Evolutionary conservation across 1,140 invertebrate genomes (phyloP).

Genomic region (Calosoma granatense): DNA sequence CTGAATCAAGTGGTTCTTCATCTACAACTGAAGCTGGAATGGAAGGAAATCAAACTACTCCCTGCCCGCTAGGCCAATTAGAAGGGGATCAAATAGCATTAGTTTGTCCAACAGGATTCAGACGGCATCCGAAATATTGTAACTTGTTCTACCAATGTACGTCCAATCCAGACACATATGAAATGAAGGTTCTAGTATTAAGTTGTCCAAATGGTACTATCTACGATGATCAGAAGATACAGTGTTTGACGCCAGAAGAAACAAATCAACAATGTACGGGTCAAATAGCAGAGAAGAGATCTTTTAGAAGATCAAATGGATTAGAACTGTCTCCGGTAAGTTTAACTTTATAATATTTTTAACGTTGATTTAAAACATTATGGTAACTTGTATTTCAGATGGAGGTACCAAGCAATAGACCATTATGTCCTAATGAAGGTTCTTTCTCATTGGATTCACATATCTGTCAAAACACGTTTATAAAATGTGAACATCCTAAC

Average conservation of each 20-base stretch:
- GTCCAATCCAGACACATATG: conserved; percentile 46
- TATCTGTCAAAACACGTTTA: conserved; percentile 57
- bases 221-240: conserved; percentile 59
- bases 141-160: conserved; percentile 77
- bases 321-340: conserved; percentile 48
- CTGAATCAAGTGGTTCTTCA: conserved; percentile 9
- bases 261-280: conserved; percentile 45
- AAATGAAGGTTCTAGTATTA: conserved; percentile 60
- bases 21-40: conserved; percentile 4
- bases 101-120: conserved; percentile 71
- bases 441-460: conserved; percentile 53
- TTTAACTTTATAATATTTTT: conserved; percentile 22
- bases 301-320: conserved; percentile 42
- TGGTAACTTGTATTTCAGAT: conserved; percentile 44
- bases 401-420: conserved; percentile 38
- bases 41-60: conserved; percentile 17
- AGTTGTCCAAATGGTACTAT: conserved; percentile 65
- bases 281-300: conserved; percentile 39
- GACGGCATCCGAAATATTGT: conserved; percentile 71
- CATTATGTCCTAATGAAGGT: conserved; percentile 56
- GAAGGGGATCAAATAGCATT: conserved; percentile 56
- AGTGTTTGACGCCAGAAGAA: conserved; percentile 53
- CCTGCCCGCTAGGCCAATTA: conserved; percentile 29
- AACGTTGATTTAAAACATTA: no score
- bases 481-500: conserved; percentile 53